Evolutionary conservation across 2,797 vertebrate species (phyloP), one percentile per base, ranked within the genome.

Genomic region (Sciurus vulgaris): DNA sequence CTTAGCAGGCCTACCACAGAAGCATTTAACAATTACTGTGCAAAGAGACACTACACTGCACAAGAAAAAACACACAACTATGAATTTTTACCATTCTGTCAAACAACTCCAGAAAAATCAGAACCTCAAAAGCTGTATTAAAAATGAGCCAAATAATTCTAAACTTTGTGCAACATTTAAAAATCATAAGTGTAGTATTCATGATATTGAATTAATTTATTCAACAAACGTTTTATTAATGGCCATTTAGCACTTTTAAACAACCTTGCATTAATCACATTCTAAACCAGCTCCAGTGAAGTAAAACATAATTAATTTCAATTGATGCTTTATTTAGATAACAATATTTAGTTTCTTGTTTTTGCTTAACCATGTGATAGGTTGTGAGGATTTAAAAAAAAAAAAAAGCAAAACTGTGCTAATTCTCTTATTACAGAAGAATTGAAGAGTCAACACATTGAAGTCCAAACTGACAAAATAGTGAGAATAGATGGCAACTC

Each of bases 221-320:
- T 95, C 47, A 56, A 82, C 26, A 70, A 91, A 89, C 47, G 89
- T 89, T 91, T 96, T 89, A 96, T 85, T 89, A 94, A 93, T 77
- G 74, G n/a, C 51, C 51, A 69, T 35, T 93, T 88, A 65, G 35
- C 41, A 89, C 73, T 83, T 92, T 84, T 67, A 83, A 93, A 92
- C 69, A 90, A 87, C 24, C 10, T 59, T 78, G 47, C 67, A 91
- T 94, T 89, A 84, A 90, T 93, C 44, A 91, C n/a, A 79, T 83
- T 86, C 90, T 81, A 65, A 92, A 86, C 44, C 28, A 90, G 85
- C 76, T 26, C 47, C 61, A 78, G 56, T 56, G 47, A 76, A 92
- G 54, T 72, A 83, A 96, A 89, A 81, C 33, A 87, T 92, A 76
- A 82, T 63, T 69, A 56, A 41, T 92, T 92, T 96, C 61, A 83